Percentiles rank a stretch among this genome's conserved stretches.
These are phyloP conservation scores for Pollenia labialis DNA, from an alignment of 2,888 invertebrate genomes.

Conservation along the genomic window DNA sequence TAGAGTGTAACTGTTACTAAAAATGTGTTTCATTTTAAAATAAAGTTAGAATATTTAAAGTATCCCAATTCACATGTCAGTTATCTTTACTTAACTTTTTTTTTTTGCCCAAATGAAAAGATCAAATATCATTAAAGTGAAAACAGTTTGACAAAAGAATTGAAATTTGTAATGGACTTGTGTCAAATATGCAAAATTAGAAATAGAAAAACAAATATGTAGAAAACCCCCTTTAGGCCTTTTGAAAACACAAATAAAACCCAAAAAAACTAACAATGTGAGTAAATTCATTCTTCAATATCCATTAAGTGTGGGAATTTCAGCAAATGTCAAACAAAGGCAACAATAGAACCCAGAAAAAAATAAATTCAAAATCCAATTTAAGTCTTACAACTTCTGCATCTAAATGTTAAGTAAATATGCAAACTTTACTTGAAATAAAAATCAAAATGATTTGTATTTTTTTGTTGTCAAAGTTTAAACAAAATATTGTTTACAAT, in stretches of 20 bases:
- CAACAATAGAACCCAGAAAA: background rate
- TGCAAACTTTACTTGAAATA: constrained; percentile 26
- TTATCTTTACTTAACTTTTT: constrained; percentile 6
- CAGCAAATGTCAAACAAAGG: constrained; percentile 53
- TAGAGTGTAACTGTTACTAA: background rate
- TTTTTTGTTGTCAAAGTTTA: constrained; percentile 12
- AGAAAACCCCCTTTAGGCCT: constrained; percentile 61
- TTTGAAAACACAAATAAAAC: constrained; percentile 44
- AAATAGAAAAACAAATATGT: constrained; percentile 56
- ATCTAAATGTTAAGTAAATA: constrained; percentile 68
- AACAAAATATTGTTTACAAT: constrained; percentile 40
- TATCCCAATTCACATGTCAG: background rate
- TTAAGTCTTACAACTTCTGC: constrained; percentile 38
- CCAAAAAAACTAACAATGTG: constrained; percentile 34
- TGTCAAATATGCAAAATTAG: constrained; percentile 62
- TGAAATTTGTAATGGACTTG: constrained; percentile 60
- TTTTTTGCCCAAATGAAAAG: background rate
- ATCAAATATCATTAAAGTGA: constrained; percentile 46
- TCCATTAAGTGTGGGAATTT: constrained; percentile 70
- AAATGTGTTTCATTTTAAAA: background rate
- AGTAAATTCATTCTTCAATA: constrained; percentile 22
- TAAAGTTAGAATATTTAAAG: too few species aligned
- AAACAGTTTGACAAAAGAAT: constrained; percentile 49
- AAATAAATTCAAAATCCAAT: constrained; percentile 58
- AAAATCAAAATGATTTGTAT: background rate